Evolutionary conservation across 2,888 invertebrate genomes (phyloP), one percentile per base, ranked within the genome.

Genomic region (Lepidonotus clava): DNA sequence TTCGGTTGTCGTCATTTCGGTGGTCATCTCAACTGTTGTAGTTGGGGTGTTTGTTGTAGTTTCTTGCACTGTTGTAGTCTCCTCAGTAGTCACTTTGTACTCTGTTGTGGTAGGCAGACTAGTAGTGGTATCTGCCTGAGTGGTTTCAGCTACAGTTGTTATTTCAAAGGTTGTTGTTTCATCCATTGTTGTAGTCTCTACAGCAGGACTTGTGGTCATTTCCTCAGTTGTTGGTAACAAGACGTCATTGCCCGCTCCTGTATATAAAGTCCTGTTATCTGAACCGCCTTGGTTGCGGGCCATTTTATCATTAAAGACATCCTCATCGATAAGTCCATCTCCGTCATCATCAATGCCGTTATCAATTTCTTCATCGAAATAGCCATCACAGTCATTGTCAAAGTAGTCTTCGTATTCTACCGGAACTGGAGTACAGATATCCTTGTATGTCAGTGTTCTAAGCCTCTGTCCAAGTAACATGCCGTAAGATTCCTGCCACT

Each of bases 401-500:
- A 89, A 84, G 21, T 41, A 83, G 76, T 90, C 90, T 21, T 84
- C 88, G 4, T 28, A 18, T 6, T 41, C 14, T 24, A 66, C n/a
- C 11, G 41, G 67, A 24, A 67, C 21, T 6, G 28, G 14, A 14
- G 46, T 41, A n/a, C 80, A 80, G 80, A 24, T 80, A 11, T 80
- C 41, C 4, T 21, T 41, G 46, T 80, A 80, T 0, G 46, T 24
- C 18, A 86, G 21, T 6, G 36, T 14, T 14, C 85, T 34, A 21
- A 87, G 51, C 11, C 41, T 71, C 87, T 87, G 88, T 11, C 92
- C 92, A n/a, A 90, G 89, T 0, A 90, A 87, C 76, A 89, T 90
- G 2, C 90, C 91, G 86, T 92, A 92, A 0, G 91, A 91, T 86
- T 92, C 91, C 83, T 88, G 90, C 51, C 88, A 77, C 53, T 90